Evolutionary conservation across 2,888 invertebrate genomes (phyloP).

Genomic region (Bugula neritina): DNA sequence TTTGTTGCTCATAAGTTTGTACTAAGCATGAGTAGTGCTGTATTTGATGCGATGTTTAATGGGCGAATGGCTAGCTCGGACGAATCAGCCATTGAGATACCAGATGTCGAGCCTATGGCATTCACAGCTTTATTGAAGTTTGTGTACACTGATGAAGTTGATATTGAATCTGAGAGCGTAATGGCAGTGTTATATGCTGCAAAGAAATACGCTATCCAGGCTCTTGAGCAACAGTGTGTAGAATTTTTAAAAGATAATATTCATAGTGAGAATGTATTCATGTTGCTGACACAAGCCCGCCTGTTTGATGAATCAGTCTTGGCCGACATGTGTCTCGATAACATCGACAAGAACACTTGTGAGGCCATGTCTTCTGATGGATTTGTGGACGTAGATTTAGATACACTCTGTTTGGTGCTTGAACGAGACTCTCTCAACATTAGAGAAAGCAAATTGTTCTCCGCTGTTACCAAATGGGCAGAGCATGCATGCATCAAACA

Average conservation of each 20-base stretch:
- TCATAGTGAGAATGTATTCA: conserved; percentile 75
- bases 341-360: conserved; percentile 75
- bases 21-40: conserved; percentile 73
- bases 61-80: conserved; percentile 59
- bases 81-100: conserved; percentile 63
- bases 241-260: conserved; percentile 70
- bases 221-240: conserved; percentile 74
- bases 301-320: conserved; percentile 76
- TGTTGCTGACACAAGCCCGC: conserved; percentile 69
- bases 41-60: conserved; percentile 81
- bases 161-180: conserved; percentile 76
- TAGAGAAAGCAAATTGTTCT: conserved; percentile 71
- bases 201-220: conserved; percentile 79
- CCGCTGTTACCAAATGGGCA: conserved; percentile 53
- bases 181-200: conserved; percentile 81
- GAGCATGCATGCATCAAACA: conserved; percentile 64
- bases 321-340: conserved; percentile 73
- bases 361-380: conserved; percentile 72
- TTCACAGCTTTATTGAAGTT: conserved; percentile 68
- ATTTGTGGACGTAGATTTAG: conserved; percentile 76
- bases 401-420: conserved; percentile 70
- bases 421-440: conserved; percentile 73
- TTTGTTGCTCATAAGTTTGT: conserved; percentile 70
- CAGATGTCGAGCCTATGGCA: conserved; percentile 76
- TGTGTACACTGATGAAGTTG: conserved; percentile 73